phyloP scores from a whole-genome alignment of 1,140 invertebrate species.

The Rhagoletis pomonella region DNA sequence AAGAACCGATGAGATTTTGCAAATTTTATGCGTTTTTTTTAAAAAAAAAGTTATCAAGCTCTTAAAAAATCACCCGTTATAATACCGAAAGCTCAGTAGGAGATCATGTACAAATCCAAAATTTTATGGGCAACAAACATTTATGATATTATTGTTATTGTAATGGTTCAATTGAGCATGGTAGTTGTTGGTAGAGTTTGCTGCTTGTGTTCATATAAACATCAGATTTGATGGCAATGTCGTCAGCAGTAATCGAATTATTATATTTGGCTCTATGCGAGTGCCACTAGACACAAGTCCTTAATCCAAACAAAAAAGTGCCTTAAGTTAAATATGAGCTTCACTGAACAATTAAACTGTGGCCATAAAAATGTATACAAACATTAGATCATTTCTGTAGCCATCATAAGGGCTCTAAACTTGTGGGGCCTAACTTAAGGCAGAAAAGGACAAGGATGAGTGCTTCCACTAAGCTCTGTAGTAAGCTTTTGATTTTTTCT shows the following conservation, averaged over 20 bases:
- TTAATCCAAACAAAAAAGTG: conserved; percentile 10
- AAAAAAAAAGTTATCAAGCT: too few species aligned
- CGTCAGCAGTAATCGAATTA: neutral
- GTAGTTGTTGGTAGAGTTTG: conserved; percentile 9
- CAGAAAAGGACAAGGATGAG: too few species aligned
- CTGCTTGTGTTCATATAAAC: neutral
- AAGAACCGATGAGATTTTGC: too few species aligned
- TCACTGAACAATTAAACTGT: neutral
- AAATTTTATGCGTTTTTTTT: too few species aligned
- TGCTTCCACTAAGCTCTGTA: too few species aligned
- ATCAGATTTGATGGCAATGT: neutral
- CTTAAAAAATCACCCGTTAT: too few species aligned
- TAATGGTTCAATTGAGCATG: conserved; percentile 4
- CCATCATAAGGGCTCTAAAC: too few species aligned
- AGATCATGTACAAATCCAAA: conserved; percentile 27
- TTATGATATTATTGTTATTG: conserved; percentile 42
- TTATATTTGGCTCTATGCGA: neutral
- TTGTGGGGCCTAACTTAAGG: too few species aligned
- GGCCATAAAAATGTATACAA: neutral
- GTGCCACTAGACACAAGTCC: neutral
- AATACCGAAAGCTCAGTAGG: neutral
- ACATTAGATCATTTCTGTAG: too few species aligned
- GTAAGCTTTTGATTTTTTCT: too few species aligned
- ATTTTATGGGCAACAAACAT: conserved; percentile 33
- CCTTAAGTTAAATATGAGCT: neutral